These are phyloP conservation scores for Apamea anceps DNA, from an alignment of 2,888 invertebrate genomes.

Conservation along the genomic window DNA sequence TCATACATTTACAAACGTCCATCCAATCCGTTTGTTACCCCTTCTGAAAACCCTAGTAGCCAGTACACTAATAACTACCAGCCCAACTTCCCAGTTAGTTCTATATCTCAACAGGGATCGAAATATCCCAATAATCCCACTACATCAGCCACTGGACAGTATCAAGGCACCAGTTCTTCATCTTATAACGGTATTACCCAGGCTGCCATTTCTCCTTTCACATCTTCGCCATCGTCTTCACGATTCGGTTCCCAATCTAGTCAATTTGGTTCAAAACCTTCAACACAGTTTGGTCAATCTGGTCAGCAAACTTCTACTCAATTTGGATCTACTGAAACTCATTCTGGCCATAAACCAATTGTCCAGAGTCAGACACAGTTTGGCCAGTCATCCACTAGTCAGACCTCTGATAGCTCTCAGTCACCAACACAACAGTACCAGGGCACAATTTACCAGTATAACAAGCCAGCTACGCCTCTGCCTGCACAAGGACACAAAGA, in stretches of 20 bases:
- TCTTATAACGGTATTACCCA: constrained; percentile 70
- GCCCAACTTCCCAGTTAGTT: constrained; percentile 40
- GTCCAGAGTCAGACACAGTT: constrained; percentile 46
- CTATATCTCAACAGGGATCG: constrained; percentile 51
- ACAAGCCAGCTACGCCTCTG: constrained; percentile 75
- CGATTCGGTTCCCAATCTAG: constrained; percentile 52
- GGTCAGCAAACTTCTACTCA: constrained; percentile 37
- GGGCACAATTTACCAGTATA: constrained; percentile 80
- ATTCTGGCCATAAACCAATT: constrained; percentile 31
- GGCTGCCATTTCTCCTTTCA: constrained; percentile 71
- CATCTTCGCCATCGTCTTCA: constrained; percentile 69
- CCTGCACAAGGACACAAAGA: constrained; percentile 61
- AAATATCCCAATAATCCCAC: constrained; percentile 64
- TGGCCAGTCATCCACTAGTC: constrained; percentile 26
- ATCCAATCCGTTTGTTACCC: constrained; percentile 73
- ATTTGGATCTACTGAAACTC: constrained; percentile 35
- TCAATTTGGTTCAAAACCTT: constrained; percentile 60
- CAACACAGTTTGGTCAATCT: constrained; percentile 30
- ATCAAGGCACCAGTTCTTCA: constrained; percentile 47
- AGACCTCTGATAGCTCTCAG: constrained; percentile 29
- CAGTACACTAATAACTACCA: constrained; percentile 25
- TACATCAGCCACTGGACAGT: constrained; percentile 54
- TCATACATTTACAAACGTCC: constrained; percentile 82
- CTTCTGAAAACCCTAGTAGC: constrained; percentile 37
- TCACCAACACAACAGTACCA: constrained; percentile 62